Evolutionary conservation across 2,797 vertebrate genomes (phyloP), one percentile per base, ranked within the genome.

Genomic region (Eulemur rubriventer): DNA sequence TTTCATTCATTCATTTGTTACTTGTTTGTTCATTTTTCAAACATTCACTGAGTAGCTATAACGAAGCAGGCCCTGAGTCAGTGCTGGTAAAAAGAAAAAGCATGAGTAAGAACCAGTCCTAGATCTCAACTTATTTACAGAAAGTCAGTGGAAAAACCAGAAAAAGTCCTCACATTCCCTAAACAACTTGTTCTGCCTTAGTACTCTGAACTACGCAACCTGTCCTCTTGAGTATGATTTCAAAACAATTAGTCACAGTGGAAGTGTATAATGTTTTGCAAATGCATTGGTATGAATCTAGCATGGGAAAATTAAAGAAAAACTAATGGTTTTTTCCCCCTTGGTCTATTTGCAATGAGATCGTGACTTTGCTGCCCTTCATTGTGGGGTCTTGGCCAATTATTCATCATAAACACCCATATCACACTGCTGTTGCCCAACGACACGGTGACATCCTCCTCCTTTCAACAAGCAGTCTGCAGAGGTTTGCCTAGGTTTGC

Each of bases 201-300:
- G 75, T 91, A 86, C 52, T 88, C 76, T 88, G 63, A 94, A 89
- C 38, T 67, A 46, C 28, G 81, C 61, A 92, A 61, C 11, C 38
- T 92, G 35, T 94, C 70, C 65, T 82, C 67, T 87, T 94, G 73
- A 33, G 79, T 76, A 50, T 14, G 76, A 61, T 83, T 97, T 95
- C 91, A 94, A 94, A 95, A 97, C 89, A 97, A 24, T 90, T 92
- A 84, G 81, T 96, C 93, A 94, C n/a, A 72, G 30, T 72, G 50
- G 94, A 88, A 30, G 89, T 81, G 82, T 93, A 75, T 61, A 48
- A 30, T 96, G 82, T 96, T 96, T 96, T 97, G 75, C 89, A 96
- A 96, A 80, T 13, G 61, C 35, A 50, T 65, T 97, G 94, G 59
- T 75, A 57, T 61, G 17, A 35, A 46, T 59, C 43, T 86, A 84